phyloP scores from a whole-genome alignment of 2,888 invertebrate genomes.

The Cataglyphis cursor region DNA sequence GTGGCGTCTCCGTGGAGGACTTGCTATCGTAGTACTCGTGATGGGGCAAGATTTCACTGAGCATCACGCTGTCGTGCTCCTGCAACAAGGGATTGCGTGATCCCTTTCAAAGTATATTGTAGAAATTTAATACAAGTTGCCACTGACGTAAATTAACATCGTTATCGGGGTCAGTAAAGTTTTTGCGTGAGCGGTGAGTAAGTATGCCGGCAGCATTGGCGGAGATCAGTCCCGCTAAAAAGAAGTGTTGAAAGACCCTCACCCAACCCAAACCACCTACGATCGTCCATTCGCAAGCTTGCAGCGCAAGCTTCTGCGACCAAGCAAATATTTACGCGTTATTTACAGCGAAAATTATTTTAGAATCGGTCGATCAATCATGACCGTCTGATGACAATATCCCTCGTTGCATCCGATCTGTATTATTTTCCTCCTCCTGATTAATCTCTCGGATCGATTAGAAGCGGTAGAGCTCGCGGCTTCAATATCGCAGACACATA shows the following conservation, averaged over 20 bases:
- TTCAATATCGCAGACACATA: background rate
- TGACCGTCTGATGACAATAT: background rate
- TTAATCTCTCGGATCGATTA: background rate
- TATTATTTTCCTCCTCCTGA: background rate
- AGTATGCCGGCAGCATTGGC: slow-evolving; percentile 20
- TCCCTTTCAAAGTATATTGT: slow-evolving; percentile 84
- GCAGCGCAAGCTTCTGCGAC: background rate
- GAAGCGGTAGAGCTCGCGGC: background rate
- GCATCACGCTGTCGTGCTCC: slow-evolving; percentile 93
- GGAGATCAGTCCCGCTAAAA: slow-evolving; percentile 48
- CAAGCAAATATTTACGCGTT: background rate
- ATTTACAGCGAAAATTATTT: background rate
- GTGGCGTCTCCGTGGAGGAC: slow-evolving; percentile 92
- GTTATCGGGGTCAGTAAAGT: slow-evolving; percentile 57
- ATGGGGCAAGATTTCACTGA: slow-evolving; percentile 95
- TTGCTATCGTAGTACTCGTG: slow-evolving; percentile 93
- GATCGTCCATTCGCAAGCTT: slow-evolving; percentile 39
- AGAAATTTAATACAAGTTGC: slow-evolving; percentile 74
- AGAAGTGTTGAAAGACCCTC: background rate
- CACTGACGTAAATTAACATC: slow-evolving; percentile 44
- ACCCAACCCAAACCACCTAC: slow-evolving; percentile 2
- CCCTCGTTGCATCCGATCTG: background rate
- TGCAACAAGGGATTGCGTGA: slow-evolving; percentile 87
- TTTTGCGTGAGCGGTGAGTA: slow-evolving; percentile 42
- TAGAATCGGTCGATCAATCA: background rate